phyloP scores from a whole-genome alignment of 2,797 vertebrate genomes.

The Melanotaenia trifasciata region DNA sequence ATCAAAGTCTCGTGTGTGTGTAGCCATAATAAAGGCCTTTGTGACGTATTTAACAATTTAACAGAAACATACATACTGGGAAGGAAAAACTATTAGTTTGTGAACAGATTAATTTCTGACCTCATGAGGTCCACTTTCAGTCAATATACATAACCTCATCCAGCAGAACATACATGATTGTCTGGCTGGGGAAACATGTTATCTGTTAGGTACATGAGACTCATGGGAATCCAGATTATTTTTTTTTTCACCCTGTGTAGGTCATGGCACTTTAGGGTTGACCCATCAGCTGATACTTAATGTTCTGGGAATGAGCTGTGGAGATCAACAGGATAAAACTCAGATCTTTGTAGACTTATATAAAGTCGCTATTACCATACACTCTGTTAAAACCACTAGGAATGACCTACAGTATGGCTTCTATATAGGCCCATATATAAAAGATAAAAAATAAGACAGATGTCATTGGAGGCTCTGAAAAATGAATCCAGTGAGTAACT shows the following conservation, averaged over 20 bases:
- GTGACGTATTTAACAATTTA: background rate
- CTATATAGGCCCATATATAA: background rate
- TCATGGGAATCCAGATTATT: background rate
- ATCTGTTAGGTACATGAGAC: constrained; percentile 9
- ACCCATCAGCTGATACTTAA: constrained; percentile 63
- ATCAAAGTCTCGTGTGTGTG: background rate
- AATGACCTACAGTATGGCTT: background rate
- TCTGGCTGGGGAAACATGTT: constrained; percentile 31
- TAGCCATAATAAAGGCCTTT: background rate
- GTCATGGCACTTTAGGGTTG: constrained; percentile 2
- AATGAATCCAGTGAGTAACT: background rate
- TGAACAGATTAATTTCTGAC: constrained; percentile 2
- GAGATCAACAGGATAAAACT: constrained; percentile 43
- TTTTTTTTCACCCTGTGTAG: constrained; percentile 10
- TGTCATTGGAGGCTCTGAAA: background rate
- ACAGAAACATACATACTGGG: background rate
- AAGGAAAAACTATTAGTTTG: background rate
- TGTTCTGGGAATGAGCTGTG: constrained; percentile 30
- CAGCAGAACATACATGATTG: constrained; percentile 22
- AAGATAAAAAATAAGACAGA: background rate
- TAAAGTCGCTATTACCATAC: too few species aligned
- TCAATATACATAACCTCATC: constrained; percentile 11
- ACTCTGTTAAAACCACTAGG: background rate
- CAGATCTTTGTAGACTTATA: background rate
- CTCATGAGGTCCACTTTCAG: constrained; percentile 25